Evolutionary conservation across 2,797 vertebrate species (phyloP), one percentile per base, ranked within the genome.

Genomic region (Spea hammondii): DNA sequence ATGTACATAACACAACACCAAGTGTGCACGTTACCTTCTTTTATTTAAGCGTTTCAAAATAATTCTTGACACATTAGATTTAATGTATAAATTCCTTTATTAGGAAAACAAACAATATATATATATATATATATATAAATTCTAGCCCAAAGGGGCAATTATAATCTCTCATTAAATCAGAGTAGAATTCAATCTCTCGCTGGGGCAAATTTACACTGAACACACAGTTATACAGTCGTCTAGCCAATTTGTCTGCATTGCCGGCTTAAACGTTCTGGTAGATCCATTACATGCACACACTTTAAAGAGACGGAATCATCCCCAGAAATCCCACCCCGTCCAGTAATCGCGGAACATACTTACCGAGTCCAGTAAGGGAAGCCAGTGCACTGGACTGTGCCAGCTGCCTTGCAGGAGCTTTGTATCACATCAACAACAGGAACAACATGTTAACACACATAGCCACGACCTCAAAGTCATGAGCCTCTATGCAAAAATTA

Each of bases 391-490:
- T 99, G 97, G 97, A 99, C 98, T 98, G 97, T 97, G 97, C 97
- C 97, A 99, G 97, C 96, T 99, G 98, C 96, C 98, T 99, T 97
- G 98, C 97, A 98, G 98, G 98, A 97, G 98, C 98, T 99, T 99
- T 99, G 97, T 98, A 98, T 99, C 98, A 99, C 98, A 99, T 98
- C 97, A 99, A 99, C 97, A 99, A 98, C 97, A 98, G 98, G 97
- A 99, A 97, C 97, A 99, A 99, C 95, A 99, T 97, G 98, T 99
- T 99, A 99, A 99, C 97, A 99, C 96, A 98, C 96, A 98, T 94
- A 95, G 95, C 95, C 97, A 95, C 94, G 93, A 97, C 94, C 95
- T 97, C 95, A 98, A 95, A 97, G 96, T 95, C 95, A 96, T 94
- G 96, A 97, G 94, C 92, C 92, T 96, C 95, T 97, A 99, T 88